Evolutionary conservation across 53 echinoderm and acorn worm species (phyloP), one percentile per base, ranked within the genome.

Genomic region (Astropecten irregularis): DNA sequence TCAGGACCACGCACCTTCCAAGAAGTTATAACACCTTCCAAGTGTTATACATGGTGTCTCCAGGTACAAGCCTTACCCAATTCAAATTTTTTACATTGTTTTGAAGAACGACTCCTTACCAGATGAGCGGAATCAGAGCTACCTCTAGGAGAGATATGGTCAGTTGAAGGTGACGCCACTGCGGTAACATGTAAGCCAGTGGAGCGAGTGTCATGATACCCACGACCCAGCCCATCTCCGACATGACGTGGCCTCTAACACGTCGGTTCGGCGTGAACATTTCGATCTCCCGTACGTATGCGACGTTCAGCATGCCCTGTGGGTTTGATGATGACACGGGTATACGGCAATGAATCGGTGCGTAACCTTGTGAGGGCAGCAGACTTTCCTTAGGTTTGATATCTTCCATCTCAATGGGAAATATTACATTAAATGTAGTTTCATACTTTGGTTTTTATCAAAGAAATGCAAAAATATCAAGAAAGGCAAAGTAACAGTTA

Each of bases 251-350:
- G 10, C 60, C 61, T 33, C 76, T 0, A 3, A 81, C 83, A 42
- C 95, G 77, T 37, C 83, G 77, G 25, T 95, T 71, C 10, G 95
- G 89, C 0, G 92, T 56, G 40, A 89, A 92, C 89, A 93, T 83
- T 67, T 93, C 93, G 51, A 89, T 63, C n/a, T 81, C 53, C 0
- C 83, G 82, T 7, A 93, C 88, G 85, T 93, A 89, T 42, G 69
- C 70, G 2, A 84, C 84, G 30, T 87, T 93, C 44, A 89, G 82
- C 49, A 93, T 79, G 4, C 89, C 93, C 93, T 93, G 68, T 15
- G 42, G 42, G 42, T 8, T 11, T 8, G 42, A 42, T n/a, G n/a
- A n/a, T n/a, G n/a, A n/a, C n/a, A n/a, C n/a, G n/a, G n/a, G n/a
- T n/a, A n/a, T n/a, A n/a, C n/a, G n/a, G n/a, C n/a, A n/a, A n/a